These are phyloP conservation scores for Urocitellus parryii DNA, from an alignment of 2,113 vertebrate genomes.

Conservation along the genomic window DNA sequence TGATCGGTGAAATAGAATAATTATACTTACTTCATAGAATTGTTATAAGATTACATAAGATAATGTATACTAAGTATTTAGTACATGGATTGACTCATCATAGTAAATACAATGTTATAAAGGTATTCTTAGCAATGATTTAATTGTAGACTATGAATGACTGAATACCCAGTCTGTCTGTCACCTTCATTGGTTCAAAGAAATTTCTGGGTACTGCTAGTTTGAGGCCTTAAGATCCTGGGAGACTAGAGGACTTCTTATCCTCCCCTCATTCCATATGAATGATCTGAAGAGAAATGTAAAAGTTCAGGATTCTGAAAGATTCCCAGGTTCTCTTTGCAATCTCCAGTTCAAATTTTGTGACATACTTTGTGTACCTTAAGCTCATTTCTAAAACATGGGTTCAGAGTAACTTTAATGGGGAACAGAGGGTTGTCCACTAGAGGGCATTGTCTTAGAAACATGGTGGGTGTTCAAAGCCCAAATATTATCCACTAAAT, in stretches of 20 bases:
- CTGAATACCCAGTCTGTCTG: background rate
- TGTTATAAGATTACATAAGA: background rate
- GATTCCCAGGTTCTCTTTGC: background rate
- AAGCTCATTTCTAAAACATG: background rate
- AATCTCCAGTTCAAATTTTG: background rate
- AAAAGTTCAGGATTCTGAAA: background rate
- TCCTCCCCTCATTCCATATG: background rate
- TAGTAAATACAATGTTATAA: background rate
- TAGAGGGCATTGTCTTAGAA: slow-evolving; percentile 34
- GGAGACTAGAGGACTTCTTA: background rate
- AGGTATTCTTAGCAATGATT: slow-evolving; percentile 34
- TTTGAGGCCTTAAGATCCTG: background rate
- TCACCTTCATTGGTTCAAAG: background rate
- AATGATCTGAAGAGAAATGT: background rate
- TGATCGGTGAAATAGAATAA: background rate
- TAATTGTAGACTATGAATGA: slow-evolving; percentile 19
- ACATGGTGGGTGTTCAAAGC: background rate
- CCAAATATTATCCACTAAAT: background rate
- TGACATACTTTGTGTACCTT: background rate
- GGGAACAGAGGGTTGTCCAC: background rate
- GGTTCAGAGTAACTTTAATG: background rate
- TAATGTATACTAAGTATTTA: background rate
- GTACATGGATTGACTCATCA: background rate
- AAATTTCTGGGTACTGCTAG: background rate
- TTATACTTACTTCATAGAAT: background rate